Conservation (phyloP, 2,113 vertebrate genomes). For the Clarias macrocephalus region DNA sequence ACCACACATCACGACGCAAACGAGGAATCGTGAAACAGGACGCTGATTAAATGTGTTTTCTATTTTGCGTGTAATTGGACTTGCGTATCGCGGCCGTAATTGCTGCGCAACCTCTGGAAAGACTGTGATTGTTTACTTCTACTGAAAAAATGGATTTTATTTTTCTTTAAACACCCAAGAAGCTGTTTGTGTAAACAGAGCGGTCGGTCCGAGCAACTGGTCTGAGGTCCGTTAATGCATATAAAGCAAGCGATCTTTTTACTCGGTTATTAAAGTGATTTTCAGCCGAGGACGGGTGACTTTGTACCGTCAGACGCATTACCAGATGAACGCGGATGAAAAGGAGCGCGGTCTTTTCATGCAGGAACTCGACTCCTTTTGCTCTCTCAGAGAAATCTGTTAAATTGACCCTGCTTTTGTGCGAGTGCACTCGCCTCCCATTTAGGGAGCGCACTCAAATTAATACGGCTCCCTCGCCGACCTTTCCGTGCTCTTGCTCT, state of each 20-base stretch:
- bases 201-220: neutral
- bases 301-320: neutral
- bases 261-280: neutral
- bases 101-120: neutral
- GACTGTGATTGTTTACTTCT: slow-evolving; percentile 12
- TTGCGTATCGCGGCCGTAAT: neutral
- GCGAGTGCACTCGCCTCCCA: too few species aligned
- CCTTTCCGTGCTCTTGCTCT: neutral
- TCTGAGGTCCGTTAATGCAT: neutral
- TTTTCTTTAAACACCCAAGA: neutral
- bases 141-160: neutral
- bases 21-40: neutral
- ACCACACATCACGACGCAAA: slow-evolving; percentile 36
- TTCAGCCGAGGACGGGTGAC: neutral
- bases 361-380: neutral
- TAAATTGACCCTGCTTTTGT: neutral
- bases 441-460: neutral
- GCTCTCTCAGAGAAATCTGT: neutral
- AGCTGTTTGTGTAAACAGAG: neutral
- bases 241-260: neutral
- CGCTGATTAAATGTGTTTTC: slow-evolving; percentile 9
- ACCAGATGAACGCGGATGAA: neutral
- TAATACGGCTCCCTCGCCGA: neutral
- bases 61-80: slow-evolving; percentile 31
- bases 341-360: neutral